These are phyloP conservation scores for Pristionchus arcanus DNA, from an alignment of 2,888 invertebrate genomes.

Conservation along the genomic window DNA sequence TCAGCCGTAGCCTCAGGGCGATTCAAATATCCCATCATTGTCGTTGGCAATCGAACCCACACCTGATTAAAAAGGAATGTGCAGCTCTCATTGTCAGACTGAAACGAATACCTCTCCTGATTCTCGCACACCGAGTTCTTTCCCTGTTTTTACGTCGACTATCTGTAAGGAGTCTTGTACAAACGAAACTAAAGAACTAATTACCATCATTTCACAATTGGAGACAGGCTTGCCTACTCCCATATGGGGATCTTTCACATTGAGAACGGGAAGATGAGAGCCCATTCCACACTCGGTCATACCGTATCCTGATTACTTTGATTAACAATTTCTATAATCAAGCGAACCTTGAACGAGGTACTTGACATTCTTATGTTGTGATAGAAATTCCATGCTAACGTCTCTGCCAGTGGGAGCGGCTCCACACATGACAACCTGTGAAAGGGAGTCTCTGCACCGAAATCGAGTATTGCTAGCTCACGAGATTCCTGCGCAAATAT, in stretches of 20 bases:
- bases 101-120: not conserved
- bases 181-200: conserved; percentile 67
- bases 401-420: conserved; percentile 73
- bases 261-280: conserved; percentile 80
- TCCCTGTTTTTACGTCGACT: conserved; percentile 67
- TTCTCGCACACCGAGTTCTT: not conserved
- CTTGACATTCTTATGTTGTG: conserved; percentile 56
- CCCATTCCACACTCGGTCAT: conserved; percentile 87
- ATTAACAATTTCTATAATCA: too few relatives aligned
- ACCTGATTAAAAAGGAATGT: conserved; percentile 79
- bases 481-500: not conserved
- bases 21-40: conserved; percentile 90
- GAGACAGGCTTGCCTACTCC: conserved; percentile 85
- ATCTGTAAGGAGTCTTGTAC: conserved; percentile 80
- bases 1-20: conserved; percentile 86
- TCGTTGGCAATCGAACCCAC: conserved; percentile 88
- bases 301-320: conserved; percentile 84
- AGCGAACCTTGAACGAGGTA: conserved; percentile 76
- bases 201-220: conserved; percentile 84
- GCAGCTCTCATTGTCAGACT: too few relatives aligned
- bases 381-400: conserved; percentile 64
- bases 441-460: too few relatives aligned
- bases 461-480: too few relatives aligned
- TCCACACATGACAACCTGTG: conserved; percentile 61
- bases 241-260: conserved; percentile 83